Evolutionary conservation across 2,797 vertebrate genomes (phyloP), one percentile per base, ranked within the genome.

Genomic region (Mormyrus hasselquistii): DNA sequence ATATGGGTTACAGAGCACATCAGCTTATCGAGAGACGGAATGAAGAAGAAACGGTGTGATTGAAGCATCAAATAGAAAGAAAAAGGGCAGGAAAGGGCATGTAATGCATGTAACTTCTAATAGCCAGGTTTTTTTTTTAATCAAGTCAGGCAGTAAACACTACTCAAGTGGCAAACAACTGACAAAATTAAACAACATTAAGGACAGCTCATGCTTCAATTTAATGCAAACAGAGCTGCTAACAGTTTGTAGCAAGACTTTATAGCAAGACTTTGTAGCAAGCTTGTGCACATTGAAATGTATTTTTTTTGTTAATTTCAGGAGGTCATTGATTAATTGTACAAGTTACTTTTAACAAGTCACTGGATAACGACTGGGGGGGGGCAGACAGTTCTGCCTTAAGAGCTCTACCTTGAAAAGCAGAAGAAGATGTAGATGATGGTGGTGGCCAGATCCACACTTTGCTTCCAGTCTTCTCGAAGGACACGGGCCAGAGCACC

Each of bases 351-450:
- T 79, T 79, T n/a, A 44, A 44, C 16, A n/a, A 79, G 16, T 2
- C 5, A 41, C 19, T 19, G 9, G 14, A 79, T 3, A 44, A 79
- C 0, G 16, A 79, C 8, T 1, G 1, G 65, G 2, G 34, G 34
- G 29, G 14, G 14, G 4, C 34, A 41, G 69, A 41, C 2, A 76
- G 14, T 41, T 41, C 38, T 41, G 34, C 73, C 34, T 19, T 44
- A 79, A 19, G 25, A 38, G 57, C 47, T 91, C 93, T 94, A 98
- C 98, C 97, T 98, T 79, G 98, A 99, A 93, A 99, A 98, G 93
- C 98, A 99, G 93, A 98, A 98, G 93, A 99, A 99, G 92, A 99
- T 93, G 88, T 96, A 97, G 93, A 98, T 96, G 91, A 99, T 99
- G 91, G 98, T 98, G 84, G 97, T 99, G 90, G 97, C 97, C 93